These are phyloP conservation scores for Cathartes aura DNA, from an alignment of 2,113 vertebrate species.

Conservation along the genomic window DNA sequence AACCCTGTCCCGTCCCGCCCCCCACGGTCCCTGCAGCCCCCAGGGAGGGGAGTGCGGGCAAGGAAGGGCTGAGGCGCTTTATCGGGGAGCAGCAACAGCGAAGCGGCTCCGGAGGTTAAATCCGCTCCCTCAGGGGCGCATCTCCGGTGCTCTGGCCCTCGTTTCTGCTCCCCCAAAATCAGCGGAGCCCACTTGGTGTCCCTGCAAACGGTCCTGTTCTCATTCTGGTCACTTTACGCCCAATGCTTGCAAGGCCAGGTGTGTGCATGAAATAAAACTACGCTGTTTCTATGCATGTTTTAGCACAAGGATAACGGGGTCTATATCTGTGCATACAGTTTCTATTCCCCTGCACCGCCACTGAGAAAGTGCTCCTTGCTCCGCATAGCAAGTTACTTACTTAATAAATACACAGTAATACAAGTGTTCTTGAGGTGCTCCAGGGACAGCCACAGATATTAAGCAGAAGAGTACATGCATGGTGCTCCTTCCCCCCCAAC, in stretches of 20 bases:
- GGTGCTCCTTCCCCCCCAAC: background rate
- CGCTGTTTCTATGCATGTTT: accelerated
- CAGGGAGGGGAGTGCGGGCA: background rate
- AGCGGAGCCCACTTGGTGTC: background rate
- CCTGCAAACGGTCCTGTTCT: background rate
- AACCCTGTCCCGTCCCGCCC: background rate
- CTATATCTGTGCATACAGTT: accelerated
- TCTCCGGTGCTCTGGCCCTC: background rate
- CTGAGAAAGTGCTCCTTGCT: background rate
- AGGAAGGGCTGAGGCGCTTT: background rate
- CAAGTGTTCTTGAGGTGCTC: background rate
- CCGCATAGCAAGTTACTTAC: accelerated
- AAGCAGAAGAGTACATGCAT: background rate
- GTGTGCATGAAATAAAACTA: background rate
- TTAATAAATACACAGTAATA: background rate
- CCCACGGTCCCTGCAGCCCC: background rate
- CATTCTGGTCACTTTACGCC: accelerated
- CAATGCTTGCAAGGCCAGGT: background rate
- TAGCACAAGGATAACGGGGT: accelerated
- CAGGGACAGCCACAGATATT: no score
- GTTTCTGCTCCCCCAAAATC: background rate
- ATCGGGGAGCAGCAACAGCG: background rate
- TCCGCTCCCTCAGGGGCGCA: no score
- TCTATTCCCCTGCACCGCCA: no score
- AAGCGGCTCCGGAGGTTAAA: background rate